Conservation (phyloP, 2,888 invertebrate species). For the Drosophila melanosoma region DNA sequence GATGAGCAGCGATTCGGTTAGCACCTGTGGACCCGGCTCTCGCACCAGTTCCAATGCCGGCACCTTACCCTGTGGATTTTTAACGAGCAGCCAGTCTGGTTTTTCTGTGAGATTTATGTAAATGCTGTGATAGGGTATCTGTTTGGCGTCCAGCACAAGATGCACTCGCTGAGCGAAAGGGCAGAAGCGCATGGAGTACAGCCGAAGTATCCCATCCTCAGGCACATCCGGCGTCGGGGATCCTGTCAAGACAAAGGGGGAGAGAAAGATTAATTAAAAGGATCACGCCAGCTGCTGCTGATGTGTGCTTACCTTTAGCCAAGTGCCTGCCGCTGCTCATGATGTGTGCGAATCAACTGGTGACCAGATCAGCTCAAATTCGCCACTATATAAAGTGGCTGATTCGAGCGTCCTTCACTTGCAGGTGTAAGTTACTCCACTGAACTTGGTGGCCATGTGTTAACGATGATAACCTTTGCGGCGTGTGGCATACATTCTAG, state of each 20-base stretch:
- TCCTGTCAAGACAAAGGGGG: conserved; percentile 85
- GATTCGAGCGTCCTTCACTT: conserved; percentile 46
- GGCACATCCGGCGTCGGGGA: conserved; percentile 88
- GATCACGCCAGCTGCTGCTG: neutral
- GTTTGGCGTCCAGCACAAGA: conserved; percentile 92
- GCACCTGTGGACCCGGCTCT: conserved; percentile 86
- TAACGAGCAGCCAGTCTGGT: conserved; percentile 92
- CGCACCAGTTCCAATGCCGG: conserved; percentile 89
- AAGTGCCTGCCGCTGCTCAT: conserved; percentile 76
- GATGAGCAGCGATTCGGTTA: conserved; percentile 92
- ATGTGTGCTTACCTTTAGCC: conserved; percentile 59
- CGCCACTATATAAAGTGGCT: conserved; percentile 36
- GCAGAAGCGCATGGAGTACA: conserved; percentile 94
- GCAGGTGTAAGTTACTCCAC: conserved; percentile 39
- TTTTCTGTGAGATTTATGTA: conserved; percentile 91
- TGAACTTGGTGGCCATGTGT: conserved; percentile 57
- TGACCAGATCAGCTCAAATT: conserved; percentile 9
- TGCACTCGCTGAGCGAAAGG: conserved; percentile 92
- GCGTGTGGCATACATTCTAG: conserved; percentile 13
- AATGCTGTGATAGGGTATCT: conserved; percentile 91
- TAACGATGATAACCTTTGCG: conserved; percentile 46
- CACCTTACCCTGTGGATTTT: conserved; percentile 89
- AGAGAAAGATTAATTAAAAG: neutral
- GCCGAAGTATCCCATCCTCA: conserved; percentile 88
- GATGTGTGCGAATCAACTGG: conserved; percentile 49